Evolutionary conservation across 2,113 vertebrate genomes (phyloP).

Genomic region (Verasper variegatus): DNA sequence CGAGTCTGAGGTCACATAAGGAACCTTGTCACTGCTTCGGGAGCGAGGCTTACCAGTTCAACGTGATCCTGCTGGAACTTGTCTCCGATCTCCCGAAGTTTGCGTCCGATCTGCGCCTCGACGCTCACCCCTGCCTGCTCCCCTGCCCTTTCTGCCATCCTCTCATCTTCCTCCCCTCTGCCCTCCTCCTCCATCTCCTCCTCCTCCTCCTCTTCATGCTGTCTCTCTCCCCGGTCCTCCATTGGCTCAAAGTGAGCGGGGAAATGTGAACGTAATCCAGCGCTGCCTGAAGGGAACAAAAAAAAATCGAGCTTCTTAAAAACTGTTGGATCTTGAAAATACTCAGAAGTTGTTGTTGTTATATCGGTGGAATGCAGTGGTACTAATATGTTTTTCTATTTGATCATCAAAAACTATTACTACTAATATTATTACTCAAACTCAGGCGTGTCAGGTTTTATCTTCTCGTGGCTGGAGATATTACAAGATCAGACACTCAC

Average conservation of each 20-base stretch:
- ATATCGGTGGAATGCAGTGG: too few relatives aligned
- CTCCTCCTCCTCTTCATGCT: conserved; percentile 56
- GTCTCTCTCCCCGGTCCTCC: conserved; percentile 72
- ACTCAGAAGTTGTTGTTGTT: too few relatives aligned
- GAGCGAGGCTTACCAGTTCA: conserved; percentile 71
- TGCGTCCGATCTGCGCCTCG: conserved; percentile 77
- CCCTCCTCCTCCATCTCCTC: conserved; percentile 44
- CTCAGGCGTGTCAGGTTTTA: conserved; percentile 43
- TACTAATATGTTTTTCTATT: too few relatives aligned
- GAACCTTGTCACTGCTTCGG: background rate
- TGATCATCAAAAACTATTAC: background rate
- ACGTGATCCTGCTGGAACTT: conserved; percentile 80
- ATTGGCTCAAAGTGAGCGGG: conserved; percentile 74
- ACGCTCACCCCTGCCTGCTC: conserved; percentile 68
- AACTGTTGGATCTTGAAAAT: too few relatives aligned
- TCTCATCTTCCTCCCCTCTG: conserved; percentile 51
- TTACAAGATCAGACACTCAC: conserved; percentile 7
- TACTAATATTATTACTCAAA: conserved; percentile 25
- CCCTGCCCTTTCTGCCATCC: conserved; percentile 56
- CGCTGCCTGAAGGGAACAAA: conserved; percentile 63
- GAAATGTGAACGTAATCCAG: conserved; percentile 70
- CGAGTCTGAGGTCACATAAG: background rate
- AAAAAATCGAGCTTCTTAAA: conserved; percentile 1
- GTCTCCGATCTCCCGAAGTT: conserved; percentile 81
- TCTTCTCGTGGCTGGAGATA: conserved; percentile 17